These are phyloP conservation scores for Pemphredon lugubris DNA, from an alignment of 2,888 invertebrate genomes.

Conservation along the genomic window DNA sequence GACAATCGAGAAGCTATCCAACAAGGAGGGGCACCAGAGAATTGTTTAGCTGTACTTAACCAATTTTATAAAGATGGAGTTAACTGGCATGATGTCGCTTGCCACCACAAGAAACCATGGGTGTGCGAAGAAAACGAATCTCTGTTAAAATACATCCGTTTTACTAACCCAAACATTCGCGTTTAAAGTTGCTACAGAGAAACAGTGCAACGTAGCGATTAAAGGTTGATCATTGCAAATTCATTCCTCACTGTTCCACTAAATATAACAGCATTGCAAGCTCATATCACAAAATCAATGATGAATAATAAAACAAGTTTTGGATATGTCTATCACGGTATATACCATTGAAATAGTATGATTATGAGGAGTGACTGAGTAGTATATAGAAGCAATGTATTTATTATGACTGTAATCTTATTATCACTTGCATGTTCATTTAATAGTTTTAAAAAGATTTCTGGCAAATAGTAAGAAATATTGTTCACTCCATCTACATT, in stretches of 20 bases:
- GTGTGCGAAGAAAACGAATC: conserved; percentile 94
- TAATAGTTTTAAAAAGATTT: conserved; percentile 4
- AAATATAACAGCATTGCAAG: no score
- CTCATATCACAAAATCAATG: neutral
- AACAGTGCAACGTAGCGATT: neutral
- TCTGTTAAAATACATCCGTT: conserved; percentile 91
- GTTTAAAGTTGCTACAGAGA: conserved; percentile 81
- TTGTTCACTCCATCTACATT: neutral
- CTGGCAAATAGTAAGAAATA: conserved; percentile 13
- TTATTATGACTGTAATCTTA: conserved; percentile 64
- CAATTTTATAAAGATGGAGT: conserved; percentile 96
- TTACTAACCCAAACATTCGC: conserved; percentile 90
- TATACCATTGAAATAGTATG: conserved; percentile 10
- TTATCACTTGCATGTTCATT: conserved; percentile 19
- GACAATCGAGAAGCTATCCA: conserved; percentile 93
- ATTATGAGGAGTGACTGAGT: conserved; percentile 72
- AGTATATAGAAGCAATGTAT: conserved; percentile 72
- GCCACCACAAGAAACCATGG: conserved; percentile 94
- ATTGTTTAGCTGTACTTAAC: conserved; percentile 92
- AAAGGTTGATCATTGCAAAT: neutral
- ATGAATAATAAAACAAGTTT: neutral
- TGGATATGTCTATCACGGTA: neutral
- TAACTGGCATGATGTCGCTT: conserved; percentile 95
- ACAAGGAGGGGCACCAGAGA: conserved; percentile 90
- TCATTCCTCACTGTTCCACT: neutral